phyloP scores from a whole-genome alignment of 1,140 invertebrate species.

The Adoxophyes honmai region DNA sequence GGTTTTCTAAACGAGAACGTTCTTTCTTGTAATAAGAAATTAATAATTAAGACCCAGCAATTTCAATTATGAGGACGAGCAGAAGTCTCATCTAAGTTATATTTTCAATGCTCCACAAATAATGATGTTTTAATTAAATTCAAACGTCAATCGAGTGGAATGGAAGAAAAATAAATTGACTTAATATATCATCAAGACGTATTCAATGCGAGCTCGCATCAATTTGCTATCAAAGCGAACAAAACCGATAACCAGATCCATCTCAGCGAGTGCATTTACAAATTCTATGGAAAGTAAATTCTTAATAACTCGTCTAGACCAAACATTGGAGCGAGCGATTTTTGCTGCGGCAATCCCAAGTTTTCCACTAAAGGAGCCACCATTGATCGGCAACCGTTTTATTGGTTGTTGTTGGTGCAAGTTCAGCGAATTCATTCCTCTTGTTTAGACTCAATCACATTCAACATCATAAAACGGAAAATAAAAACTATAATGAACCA shows the following conservation, averaged over 20 bases:
- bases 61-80: background rate
- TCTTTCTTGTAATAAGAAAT: background rate
- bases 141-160: background rate
- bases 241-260: constrained; percentile 3
- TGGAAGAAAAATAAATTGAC: background rate
- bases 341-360: constrained; percentile 54
- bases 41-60: background rate
- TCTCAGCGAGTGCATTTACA: constrained; percentile 41
- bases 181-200: background rate
- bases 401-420: constrained; percentile 44
- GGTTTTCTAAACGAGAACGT: background rate
- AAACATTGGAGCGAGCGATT: constrained; percentile 50
- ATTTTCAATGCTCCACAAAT: too few relatives aligned
- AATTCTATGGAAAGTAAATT: constrained; percentile 61
- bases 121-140: too few relatives aligned
- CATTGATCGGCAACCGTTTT: constrained; percentile 55
- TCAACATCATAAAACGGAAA: constrained; percentile 36
- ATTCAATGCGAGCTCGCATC: background rate
- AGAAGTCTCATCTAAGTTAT: too few relatives aligned
- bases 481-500: constrained; percentile 64
- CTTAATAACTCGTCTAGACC: constrained; percentile 73
- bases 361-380: constrained; percentile 53
- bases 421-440: constrained; percentile 41
- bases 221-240: background rate
- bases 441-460: constrained; percentile 66